phyloP scores from a whole-genome alignment of 2,888 invertebrate species.

The Gari tellinella region DNA sequence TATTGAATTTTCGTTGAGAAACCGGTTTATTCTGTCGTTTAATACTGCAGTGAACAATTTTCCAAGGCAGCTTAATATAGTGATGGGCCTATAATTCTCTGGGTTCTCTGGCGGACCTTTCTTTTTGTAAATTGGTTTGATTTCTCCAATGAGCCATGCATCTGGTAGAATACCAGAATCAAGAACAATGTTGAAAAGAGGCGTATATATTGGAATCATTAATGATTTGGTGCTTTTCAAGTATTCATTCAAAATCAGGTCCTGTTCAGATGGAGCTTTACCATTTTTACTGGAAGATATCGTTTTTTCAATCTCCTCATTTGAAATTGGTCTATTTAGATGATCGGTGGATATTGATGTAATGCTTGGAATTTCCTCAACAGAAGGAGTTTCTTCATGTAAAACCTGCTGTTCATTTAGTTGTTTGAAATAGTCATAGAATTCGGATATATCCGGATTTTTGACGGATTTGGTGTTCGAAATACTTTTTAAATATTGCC shows the following conservation, averaged over 20 bases:
- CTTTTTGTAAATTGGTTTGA: constrained; percentile 16
- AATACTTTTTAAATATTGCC: constrained; percentile 21
- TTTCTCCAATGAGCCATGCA: constrained; percentile 6
- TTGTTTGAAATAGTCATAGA: constrained; percentile 18
- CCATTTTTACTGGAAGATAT: neutral
- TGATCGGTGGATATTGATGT: neutral
- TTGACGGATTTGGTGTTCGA: constrained; percentile 9
- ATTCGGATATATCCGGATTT: neutral
- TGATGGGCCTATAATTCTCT: constrained; percentile 20
- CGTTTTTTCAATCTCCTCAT: too few relatives aligned
- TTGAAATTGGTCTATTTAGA: neutral
- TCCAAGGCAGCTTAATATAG: constrained; percentile 21
- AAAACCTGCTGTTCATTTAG: neutral
- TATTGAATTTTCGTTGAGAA: constrained; percentile 10
- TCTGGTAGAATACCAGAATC: constrained; percentile 7
- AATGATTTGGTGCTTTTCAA: constrained; percentile 1
- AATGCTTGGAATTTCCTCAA: neutral
- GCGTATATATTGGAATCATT: constrained; percentile 2
- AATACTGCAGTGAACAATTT: constrained; percentile 33
- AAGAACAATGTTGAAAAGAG: constrained; percentile 9
- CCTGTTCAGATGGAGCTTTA: too few relatives aligned
- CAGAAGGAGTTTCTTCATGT: neutral
- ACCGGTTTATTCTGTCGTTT: constrained; percentile 16
- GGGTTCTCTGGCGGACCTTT: constrained; percentile 5
- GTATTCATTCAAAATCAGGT: too few relatives aligned